Evolutionary conservation across 2,888 invertebrate genomes (phyloP).

Genomic region (Salticus scenicus): DNA sequence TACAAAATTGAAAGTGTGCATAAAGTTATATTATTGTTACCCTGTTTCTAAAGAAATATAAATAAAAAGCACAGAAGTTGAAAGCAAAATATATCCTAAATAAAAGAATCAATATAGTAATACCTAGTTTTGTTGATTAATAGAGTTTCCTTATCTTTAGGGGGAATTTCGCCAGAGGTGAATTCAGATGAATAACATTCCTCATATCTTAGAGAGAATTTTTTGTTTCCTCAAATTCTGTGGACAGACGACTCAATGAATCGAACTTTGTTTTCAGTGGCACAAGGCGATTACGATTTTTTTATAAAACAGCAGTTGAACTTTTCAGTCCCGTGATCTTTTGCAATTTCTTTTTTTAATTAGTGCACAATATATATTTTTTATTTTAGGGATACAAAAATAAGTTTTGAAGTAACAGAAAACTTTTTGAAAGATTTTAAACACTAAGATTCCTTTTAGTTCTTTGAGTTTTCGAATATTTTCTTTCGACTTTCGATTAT

Average conservation of each 20-base stretch:
- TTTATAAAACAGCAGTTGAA: too few species aligned
- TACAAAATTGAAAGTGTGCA: too few species aligned
- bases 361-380: too few species aligned
- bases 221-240: background rate
- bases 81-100: background rate
- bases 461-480: too few species aligned
- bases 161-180: background rate
- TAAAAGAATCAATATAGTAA: too few species aligned
- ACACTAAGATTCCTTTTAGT: too few species aligned
- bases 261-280: slow-evolving; percentile 11
- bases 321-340: too few species aligned
- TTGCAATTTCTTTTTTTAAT: too few species aligned
- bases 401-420: too few species aligned
- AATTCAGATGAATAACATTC: background rate
- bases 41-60: background rate
- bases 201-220: background rate
- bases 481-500: too few species aligned
- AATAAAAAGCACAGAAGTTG: background rate
- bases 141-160: background rate
- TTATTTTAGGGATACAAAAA: too few species aligned
- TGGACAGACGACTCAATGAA: background rate
- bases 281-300: background rate
- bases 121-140: background rate
- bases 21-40: background rate
- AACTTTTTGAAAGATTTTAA: too few species aligned